phyloP scores from a whole-genome alignment of 2,888 invertebrate species.

The Meloe dianella region DNA sequence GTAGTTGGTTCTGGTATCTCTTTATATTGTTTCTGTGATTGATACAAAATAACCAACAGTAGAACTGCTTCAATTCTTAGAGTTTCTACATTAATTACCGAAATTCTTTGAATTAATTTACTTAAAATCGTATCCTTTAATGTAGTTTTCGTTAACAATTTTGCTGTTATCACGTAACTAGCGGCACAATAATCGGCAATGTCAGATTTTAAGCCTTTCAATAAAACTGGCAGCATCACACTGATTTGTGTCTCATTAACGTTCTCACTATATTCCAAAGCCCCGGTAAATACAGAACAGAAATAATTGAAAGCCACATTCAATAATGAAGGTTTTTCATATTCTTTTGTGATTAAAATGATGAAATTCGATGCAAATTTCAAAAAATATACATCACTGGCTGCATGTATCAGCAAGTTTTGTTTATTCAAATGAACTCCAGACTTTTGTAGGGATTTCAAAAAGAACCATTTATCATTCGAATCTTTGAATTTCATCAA shows the following conservation, averaged over 20 bases:
- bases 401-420: slow-evolving; percentile 75
- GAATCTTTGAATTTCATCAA: slow-evolving; percentile 69
- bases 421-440: slow-evolving; percentile 77
- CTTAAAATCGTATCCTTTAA: slow-evolving; percentile 65
- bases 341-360: slow-evolving; percentile 65
- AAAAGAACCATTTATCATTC: slow-evolving; percentile 77
- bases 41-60: slow-evolving; percentile 73
- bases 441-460: slow-evolving; percentile 74
- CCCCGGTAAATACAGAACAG: slow-evolving; percentile 75
- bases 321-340: slow-evolving; percentile 66
- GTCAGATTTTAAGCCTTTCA: slow-evolving; percentile 72
- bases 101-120: slow-evolving; percentile 67
- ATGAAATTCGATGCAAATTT: slow-evolving; percentile 69
- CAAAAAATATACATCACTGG: slow-evolving; percentile 67
- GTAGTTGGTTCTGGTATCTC: slow-evolving; percentile 64
- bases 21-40: slow-evolving; percentile 63
- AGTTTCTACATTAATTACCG: slow-evolving; percentile 60
- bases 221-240: slow-evolving; percentile 73
- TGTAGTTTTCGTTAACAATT: slow-evolving; percentile 69
- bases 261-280: slow-evolving; percentile 65
- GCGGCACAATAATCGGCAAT: slow-evolving; percentile 75
- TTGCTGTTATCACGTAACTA: slow-evolving; percentile 75
- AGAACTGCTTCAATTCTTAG: slow-evolving; percentile 70
- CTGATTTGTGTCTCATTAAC: slow-evolving; percentile 68
- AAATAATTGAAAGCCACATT: slow-evolving; percentile 82